These are phyloP conservation scores for Leptobrachium ailaonicum DNA, from an alignment of 2,113 vertebrate genomes.

Conservation along the genomic window DNA sequence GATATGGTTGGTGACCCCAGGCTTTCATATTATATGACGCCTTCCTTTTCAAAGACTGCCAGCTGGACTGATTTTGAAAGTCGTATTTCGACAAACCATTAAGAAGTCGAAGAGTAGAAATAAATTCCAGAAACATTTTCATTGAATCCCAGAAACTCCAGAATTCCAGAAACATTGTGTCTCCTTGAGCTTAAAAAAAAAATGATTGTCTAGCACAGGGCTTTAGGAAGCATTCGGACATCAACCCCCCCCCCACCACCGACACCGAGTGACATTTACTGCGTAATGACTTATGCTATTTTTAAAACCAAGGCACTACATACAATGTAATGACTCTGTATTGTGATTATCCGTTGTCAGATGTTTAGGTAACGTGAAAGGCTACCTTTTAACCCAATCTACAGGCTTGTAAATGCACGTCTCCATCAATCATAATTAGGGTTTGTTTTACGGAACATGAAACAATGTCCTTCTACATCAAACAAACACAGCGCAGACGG, in stretches of 20 bases:
- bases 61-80: not conserved
- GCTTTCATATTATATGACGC: not conserved
- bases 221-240: not conserved
- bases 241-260: not conserved
- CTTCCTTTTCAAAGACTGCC: not conserved
- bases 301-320: slow-evolving; percentile 7
- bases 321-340: slow-evolving; percentile 35
- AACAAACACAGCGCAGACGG: slow-evolving; percentile 30
- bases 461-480: slow-evolving; percentile 37
- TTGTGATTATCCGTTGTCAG: slow-evolving; percentile 33
- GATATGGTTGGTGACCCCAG: no score
- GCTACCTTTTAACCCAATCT: slow-evolving; percentile 19
- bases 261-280: slow-evolving; percentile 7
- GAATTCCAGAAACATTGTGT: no score
- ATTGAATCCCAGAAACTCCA: no score
- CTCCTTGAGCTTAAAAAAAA: no score
- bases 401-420: not conserved
- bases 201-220: no score
- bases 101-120: not conserved
- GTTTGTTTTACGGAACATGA: slow-evolving; percentile 41
- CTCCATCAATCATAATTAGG: slow-evolving; percentile 43
- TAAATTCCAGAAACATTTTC: not conserved
- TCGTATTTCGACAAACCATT: not conserved
- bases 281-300: slow-evolving; percentile 19
- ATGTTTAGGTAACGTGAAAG: slow-evolving; percentile 34